Evolutionary conservation across 2,888 invertebrate genomes (phyloP), one percentile per base, ranked within the genome.

Genomic region (Amiota communis): DNA sequence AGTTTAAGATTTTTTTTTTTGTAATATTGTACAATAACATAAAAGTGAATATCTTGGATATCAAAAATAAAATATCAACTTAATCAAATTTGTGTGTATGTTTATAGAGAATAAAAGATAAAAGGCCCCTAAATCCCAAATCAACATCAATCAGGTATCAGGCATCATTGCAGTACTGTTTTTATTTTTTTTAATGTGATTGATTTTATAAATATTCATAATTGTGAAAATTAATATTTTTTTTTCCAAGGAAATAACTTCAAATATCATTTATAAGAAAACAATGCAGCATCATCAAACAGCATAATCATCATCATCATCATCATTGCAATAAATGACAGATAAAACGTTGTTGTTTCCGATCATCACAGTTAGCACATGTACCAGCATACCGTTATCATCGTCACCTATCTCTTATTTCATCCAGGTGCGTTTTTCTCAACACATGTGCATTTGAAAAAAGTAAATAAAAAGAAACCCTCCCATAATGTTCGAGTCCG

Each of bases 111-210:
- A 63, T 2, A 12, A 12, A 63, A 63, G n/a, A 36, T 8, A 2
- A 11, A 9, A 1, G 17, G 2, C 17, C 4, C 11, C 23, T 59
- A 59, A 59, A 4, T 2, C 13, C 4, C 23, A 23, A 59, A 2
- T 20, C 20, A 11, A 20, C 11, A n/a, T n/a, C n/a, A n/a, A n/a
- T n/a, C n/a, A n/a, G n/a, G n/a, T n/a, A n/a, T 20, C 3, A 15
- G 17, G 10, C 1, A 59, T 15, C 11, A 20, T 59, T 59, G 59
- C 17, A 59, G 20, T 15, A 59, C 20, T 59, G 20, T 17, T 59
- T 15, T 59, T 59, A 20, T 59, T 9, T 59, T 57, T 57, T 57
- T 59, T 59, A 20, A 13, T 59, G n/a, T n/a, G n/a, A n/a, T n/a
- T n/a, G n/a, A n/a, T 20, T 15, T 59, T 9, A 17, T 11, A 20